Evolutionary conservation across 2,113 vertebrate species (phyloP).

Genomic region (Scortum barcoo): DNA sequence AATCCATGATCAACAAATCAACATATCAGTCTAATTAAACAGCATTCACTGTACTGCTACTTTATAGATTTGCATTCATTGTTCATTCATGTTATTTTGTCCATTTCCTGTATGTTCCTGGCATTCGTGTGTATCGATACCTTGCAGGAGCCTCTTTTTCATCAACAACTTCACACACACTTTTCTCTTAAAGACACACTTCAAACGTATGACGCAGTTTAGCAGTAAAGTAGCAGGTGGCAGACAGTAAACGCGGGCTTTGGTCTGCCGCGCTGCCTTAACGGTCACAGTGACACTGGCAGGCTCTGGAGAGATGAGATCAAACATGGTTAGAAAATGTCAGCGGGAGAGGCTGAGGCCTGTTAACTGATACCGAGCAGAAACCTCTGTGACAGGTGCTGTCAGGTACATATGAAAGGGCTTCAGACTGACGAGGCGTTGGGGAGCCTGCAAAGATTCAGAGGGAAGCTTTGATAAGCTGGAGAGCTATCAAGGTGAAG

Average conservation of each 20-base stretch:
- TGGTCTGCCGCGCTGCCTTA: slow-evolving; percentile 19
- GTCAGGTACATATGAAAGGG: slow-evolving; percentile 66
- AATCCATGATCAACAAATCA: slow-evolving; percentile 7
- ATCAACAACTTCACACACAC: slow-evolving; percentile 7
- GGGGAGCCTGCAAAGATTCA: slow-evolving; percentile 49
- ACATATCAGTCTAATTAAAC: not conserved
- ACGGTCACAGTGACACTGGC: slow-evolving; percentile 19
- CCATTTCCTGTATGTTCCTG: slow-evolving; percentile 1
- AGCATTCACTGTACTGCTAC: not conserved
- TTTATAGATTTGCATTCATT: not conserved
- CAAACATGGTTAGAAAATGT: slow-evolving; percentile 62
- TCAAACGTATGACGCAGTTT: slow-evolving; percentile 20
- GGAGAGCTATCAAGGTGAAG: slow-evolving; percentile 55
- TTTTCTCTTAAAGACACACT: slow-evolving; percentile 12
- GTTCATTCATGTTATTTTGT: not conserved
- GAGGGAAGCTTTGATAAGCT: slow-evolving; percentile 65
- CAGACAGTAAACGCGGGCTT: slow-evolving; percentile 37
- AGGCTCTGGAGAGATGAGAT: slow-evolving; percentile 53
- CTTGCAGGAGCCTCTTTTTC: not conserved
- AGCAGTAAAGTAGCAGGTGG: slow-evolving; percentile 39
- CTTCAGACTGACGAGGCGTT: slow-evolving; percentile 58
- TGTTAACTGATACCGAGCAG: slow-evolving; percentile 57
- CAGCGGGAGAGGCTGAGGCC: slow-evolving; percentile 43
- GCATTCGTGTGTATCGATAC: not conserved
- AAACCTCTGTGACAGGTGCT: slow-evolving; percentile 54